Percentiles rank a stretch among this genome's conserved stretches.
Evolutionary conservation across 2,888 invertebrate species (phyloP).

Genomic region (Crocallis elinguaria): DNA sequence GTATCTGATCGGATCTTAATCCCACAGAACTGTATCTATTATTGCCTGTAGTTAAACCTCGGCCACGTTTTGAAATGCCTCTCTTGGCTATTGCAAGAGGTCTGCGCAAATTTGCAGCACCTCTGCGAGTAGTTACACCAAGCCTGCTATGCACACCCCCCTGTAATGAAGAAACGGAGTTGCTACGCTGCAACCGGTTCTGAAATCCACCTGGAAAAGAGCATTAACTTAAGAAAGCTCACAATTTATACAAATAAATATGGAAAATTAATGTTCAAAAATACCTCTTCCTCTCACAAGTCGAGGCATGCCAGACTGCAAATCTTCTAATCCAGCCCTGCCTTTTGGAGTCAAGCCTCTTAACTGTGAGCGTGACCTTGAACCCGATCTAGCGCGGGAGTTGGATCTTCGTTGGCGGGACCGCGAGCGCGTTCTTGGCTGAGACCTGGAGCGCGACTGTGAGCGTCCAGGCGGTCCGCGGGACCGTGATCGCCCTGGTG

Average conservation of each 20-base stretch:
- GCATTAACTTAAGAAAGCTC: background rate
- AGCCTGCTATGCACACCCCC: constrained; percentile 68
- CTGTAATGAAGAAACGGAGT: constrained; percentile 59
- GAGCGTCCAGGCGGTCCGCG: constrained; percentile 55
- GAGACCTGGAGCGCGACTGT: constrained; percentile 55
- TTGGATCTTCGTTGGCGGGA: constrained; percentile 54
- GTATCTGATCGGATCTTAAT: constrained; percentile 77
- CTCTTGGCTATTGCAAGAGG: constrained; percentile 73
- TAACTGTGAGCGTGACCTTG: constrained; percentile 67
- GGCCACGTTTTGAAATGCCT: constrained; percentile 75
- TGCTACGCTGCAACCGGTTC: constrained; percentile 57
- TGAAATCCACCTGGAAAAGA: constrained; percentile 59
- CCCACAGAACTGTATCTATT: constrained; percentile 72
- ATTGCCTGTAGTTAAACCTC: constrained; percentile 68
- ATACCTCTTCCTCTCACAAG: constrained; percentile 51
- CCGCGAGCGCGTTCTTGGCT: constrained; percentile 52
- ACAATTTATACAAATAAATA: background rate
- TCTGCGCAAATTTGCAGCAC: constrained; percentile 54
- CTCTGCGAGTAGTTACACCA: constrained; percentile 65
- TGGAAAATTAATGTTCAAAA: background rate
- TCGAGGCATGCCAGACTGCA: constrained; percentile 57
- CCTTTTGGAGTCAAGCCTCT: constrained; percentile 72
- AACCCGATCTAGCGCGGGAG: constrained; percentile 62
- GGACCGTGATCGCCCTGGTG: constrained; percentile 55
- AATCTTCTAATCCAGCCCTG: constrained; percentile 69